A percentile compares a stretch with the other conserved stretches of the same genome.
Evolutionary conservation across 2,797 vertebrate species (phyloP).

Genomic region (Sarcophilus harrisii): DNA sequence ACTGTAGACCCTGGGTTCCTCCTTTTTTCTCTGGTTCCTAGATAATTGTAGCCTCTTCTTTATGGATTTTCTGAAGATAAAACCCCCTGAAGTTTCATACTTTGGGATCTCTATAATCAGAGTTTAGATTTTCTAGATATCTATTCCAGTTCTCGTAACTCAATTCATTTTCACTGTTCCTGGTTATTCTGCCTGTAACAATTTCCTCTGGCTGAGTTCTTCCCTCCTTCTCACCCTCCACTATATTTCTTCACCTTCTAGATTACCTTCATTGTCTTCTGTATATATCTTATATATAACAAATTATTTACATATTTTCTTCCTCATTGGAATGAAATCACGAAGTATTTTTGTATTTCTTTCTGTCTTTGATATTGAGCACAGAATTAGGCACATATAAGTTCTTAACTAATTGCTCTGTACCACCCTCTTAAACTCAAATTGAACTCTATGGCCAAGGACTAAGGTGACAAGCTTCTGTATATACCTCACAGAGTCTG

Average conservation of each 20-base stretch:
- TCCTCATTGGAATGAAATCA: background rate
- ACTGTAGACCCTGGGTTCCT: background rate
- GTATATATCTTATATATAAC: background rate
- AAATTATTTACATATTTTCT: background rate
- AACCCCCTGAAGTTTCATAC: background rate
- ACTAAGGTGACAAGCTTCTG: background rate
- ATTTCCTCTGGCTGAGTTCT: background rate
- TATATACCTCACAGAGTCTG: background rate
- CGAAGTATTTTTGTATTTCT: background rate
- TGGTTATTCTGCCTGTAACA: background rate
- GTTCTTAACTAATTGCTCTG: background rate
- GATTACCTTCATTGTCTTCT: background rate
- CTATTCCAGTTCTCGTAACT: background rate
- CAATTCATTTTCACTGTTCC: background rate
- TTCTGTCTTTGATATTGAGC: background rate
- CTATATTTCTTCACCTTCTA: background rate
- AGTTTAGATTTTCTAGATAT: background rate
- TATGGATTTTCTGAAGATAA: background rate
- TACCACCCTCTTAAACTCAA: background rate
- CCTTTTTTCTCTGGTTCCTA: background rate
- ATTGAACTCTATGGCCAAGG: background rate
- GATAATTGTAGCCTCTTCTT: background rate
- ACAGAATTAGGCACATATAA: background rate
- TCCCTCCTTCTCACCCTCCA: fast-evolving
- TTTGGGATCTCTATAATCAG: background rate